A percentile compares a stretch with the other conserved stretches of the same genome.
phyloP scores from a whole-genome alignment of 1,140 invertebrate species.

The Aleiodes sp. region DNA sequence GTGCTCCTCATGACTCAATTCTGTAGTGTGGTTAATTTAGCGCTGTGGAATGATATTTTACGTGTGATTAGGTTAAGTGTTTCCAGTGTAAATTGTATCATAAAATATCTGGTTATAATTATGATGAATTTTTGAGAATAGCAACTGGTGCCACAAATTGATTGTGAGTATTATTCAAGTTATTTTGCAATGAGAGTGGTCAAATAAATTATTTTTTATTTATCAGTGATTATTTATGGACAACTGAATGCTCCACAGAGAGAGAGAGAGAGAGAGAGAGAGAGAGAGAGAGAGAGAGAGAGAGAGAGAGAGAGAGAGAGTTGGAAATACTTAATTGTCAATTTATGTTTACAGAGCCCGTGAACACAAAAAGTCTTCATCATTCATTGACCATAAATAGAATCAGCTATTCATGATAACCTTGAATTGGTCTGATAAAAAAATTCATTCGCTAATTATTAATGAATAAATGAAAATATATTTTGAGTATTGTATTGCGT shows the following conservation, averaged over 20 bases:
- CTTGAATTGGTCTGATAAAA: too few relatives aligned
- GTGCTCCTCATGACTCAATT: too few relatives aligned
- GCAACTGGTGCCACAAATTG: not conserved
- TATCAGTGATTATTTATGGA: too few relatives aligned
- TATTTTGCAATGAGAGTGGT: not conserved
- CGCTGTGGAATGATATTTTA: not conserved
- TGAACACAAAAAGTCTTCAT: not conserved
- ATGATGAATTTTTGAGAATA: not conserved
- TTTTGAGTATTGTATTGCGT: too few relatives aligned
- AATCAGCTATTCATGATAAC: too few relatives aligned
- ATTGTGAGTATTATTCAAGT: not conserved
- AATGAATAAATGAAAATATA: too few relatives aligned
- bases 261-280: too few relatives aligned
- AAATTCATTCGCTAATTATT: too few relatives aligned
- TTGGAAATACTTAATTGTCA: not conserved
- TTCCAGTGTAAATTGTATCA: not conserved
- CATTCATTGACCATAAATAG: not conserved
- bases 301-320: not conserved
- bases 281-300: not conserved
- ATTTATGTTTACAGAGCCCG: constrained; percentile 18
- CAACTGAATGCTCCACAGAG: too few relatives aligned
- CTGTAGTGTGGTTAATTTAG: too few relatives aligned
- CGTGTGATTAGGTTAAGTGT: constrained; percentile 12
- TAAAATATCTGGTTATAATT: not conserved
- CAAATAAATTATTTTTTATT: not conserved